phyloP scores from a whole-genome alignment of 2,888 invertebrate species.

The Scaptomyza cyrtandrae region DNA sequence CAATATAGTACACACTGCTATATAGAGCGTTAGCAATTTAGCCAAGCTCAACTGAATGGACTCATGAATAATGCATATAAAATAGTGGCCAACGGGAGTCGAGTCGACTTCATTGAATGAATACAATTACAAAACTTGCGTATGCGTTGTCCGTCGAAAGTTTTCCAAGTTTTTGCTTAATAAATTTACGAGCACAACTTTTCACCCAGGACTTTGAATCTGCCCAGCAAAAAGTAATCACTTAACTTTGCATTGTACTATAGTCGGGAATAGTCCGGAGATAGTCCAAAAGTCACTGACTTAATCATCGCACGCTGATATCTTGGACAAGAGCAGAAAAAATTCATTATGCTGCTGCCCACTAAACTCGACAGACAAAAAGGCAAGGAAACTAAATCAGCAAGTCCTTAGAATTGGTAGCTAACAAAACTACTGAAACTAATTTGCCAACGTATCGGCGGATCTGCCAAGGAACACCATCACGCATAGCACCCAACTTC shows the following conservation, averaged over 20 bases:
- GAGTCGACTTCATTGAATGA: constrained; percentile 73
- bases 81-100: constrained; percentile 45
- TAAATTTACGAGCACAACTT: constrained; percentile 75
- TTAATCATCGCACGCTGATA: constrained; percentile 72
- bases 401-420: constrained; percentile 7
- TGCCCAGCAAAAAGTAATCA: constrained; percentile 72
- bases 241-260: constrained; percentile 70
- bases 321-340: constrained; percentile 31
- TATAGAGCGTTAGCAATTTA: constrained; percentile 20
- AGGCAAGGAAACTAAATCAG: constrained; percentile 24
- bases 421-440: constrained; percentile 63
- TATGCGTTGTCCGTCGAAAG: constrained; percentile 67
- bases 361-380: background rate
- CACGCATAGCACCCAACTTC: constrained; percentile 28
- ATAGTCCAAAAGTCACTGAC: constrained; percentile 44
- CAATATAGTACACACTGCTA: constrained; percentile 7
- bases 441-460: constrained; percentile 73
- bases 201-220: constrained; percentile 53
- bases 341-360: constrained; percentile 33
- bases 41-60: constrained; percentile 36
- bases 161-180: constrained; percentile 74
- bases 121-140: constrained; percentile 75
- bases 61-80: constrained; percentile 67
- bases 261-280: constrained; percentile 6
- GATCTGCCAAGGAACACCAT: constrained; percentile 44